These are phyloP conservation scores for Vulpes vulpes DNA, from an alignment of 2,113 vertebrate species.

Conservation along the genomic window DNA sequence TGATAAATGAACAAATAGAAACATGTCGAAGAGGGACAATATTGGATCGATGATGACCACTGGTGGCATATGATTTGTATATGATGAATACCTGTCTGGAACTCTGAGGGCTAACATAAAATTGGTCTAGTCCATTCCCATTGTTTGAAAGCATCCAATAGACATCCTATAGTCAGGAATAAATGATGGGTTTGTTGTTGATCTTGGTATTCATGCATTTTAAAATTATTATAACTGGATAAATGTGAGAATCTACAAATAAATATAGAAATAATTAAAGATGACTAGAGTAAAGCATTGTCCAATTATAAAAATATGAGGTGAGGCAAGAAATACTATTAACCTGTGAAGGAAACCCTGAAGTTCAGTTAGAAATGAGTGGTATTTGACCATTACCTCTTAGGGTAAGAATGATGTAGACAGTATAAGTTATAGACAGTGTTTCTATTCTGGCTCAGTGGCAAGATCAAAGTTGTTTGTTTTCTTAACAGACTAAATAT, in stretches of 20 bases:
- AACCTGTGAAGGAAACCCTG: neutral
- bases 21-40: neutral
- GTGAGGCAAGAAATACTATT: neutral
- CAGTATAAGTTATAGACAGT: no score
- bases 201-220: neutral
- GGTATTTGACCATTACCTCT: neutral
- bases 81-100: neutral
- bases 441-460: no score
- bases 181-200: neutral
- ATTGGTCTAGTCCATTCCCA: accelerated
- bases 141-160: neutral
- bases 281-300: neutral
- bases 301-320: neutral
- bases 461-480: neutral
- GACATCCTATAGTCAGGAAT: no score
- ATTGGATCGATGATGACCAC: neutral
- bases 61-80: neutral
- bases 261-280: neutral
- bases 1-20: neutral
- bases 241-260: neutral
- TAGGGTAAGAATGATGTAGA: neutral
- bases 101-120: neutral
- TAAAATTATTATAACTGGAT: neutral
- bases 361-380: neutral
- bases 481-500: neutral